Conservation (phyloP, 2,888 invertebrate genomes). For the Penaeus monodon region DNA sequence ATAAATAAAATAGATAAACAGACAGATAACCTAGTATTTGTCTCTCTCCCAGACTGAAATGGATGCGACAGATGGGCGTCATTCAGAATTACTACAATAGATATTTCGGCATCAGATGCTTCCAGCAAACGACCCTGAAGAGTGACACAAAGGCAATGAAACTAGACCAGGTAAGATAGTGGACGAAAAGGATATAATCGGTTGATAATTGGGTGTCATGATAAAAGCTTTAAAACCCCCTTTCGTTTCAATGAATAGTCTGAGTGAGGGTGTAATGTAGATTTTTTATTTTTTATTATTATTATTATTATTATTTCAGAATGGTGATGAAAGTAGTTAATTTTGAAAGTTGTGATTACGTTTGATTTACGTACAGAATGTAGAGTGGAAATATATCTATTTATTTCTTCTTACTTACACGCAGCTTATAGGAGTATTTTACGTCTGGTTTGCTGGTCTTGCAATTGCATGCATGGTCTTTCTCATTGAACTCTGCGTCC, state of each 20-base stretch:
- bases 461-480: constrained; percentile 7
- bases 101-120: constrained; percentile 43
- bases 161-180: constrained; percentile 24
- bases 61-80: constrained; percentile 51
- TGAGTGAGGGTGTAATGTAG: too few species aligned
- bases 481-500: neutral
- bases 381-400: neutral
- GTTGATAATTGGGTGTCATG: neutral
- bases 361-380: too few species aligned
- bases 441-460: constrained; percentile 36
- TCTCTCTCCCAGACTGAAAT: constrained; percentile 18
- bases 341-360: neutral
- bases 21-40: too few species aligned
- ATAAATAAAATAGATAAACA: too few species aligned
- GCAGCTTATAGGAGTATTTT: constrained; percentile 40
- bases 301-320: too few species aligned
- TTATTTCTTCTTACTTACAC: too few species aligned
- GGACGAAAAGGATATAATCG: neutral
- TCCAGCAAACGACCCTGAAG: neutral
- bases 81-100: constrained; percentile 29
- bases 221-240: too few species aligned
- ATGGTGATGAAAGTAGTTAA: too few species aligned
- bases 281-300: too few species aligned
- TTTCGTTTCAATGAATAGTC: too few species aligned
- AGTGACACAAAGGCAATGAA: constrained; percentile 7